Conservation (phyloP, 2,113 vertebrate species). For the Rousettus leschenaultii region DNA sequence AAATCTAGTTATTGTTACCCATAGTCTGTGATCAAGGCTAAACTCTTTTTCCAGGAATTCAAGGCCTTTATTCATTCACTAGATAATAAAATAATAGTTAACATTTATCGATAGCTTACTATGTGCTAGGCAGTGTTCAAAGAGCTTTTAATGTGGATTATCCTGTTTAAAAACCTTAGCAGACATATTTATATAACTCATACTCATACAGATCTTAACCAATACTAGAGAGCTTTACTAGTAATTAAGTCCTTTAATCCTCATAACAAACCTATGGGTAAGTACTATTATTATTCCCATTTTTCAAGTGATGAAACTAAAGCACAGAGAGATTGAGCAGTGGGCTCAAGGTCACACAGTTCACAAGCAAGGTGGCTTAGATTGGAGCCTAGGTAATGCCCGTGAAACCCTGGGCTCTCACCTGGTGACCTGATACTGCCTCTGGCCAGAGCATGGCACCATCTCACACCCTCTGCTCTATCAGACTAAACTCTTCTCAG, state of each 20-base stretch:
- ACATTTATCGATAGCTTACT: conserved; percentile 17
- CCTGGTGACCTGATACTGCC: fast-evolving
- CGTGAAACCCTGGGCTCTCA: neutral
- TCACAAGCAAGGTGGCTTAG: neutral
- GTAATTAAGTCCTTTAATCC: conserved; percentile 25
- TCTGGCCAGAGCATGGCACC: neutral
- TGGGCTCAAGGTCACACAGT: neutral
- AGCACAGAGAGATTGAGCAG: neutral
- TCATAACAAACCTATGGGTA: neutral
- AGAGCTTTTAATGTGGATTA: neutral
- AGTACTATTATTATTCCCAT: neutral
- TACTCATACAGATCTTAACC: neutral
- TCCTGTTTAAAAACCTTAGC: neutral
- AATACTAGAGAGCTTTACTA: neutral
- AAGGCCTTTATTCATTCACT: neutral
- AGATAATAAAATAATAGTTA: neutral
- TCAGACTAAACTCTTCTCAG: neutral
- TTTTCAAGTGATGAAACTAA: neutral
- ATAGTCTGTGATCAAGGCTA: neutral
- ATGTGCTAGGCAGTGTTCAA: neutral
- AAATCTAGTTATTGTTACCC: neutral
- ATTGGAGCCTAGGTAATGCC: neutral
- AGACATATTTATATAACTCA: neutral
- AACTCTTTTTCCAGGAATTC: neutral
- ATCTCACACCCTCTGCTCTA: neutral